A percentile compares a stretch with the other conserved stretches of the same genome.
These are phyloP conservation scores for Gymnobelideus leadbeateri DNA, from an alignment of 2,113 vertebrate species.

Conservation along the genomic window DNA sequence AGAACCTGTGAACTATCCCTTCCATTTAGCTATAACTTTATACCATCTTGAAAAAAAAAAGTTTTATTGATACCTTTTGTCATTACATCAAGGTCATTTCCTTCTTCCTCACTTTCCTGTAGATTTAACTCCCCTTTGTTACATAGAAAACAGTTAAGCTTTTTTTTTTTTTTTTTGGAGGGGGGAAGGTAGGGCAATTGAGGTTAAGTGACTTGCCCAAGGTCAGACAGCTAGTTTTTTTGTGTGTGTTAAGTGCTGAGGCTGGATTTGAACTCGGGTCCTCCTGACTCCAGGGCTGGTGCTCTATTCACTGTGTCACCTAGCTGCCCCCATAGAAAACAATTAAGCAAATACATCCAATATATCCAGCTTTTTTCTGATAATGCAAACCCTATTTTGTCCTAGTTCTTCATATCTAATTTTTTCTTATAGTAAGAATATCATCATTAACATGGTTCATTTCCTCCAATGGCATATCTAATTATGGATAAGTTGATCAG, in stretches of 20 bases:
- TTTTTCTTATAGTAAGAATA: not conserved
- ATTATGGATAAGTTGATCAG: not conserved
- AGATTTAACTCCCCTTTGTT: not conserved
- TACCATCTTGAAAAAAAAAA: not conserved
- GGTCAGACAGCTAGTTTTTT: no score
- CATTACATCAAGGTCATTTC: not conserved
- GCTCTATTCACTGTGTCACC: no score
- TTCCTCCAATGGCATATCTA: not conserved
- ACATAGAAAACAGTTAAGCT: not conserved
- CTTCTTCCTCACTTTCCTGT: not conserved
- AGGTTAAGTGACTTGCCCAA: no score
- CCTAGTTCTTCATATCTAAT: not conserved
- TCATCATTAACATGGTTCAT: not conserved
- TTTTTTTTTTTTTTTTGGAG: no score
- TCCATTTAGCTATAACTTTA: not conserved
- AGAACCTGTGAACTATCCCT: not conserved
- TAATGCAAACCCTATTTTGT: not conserved
- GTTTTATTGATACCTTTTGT: not conserved
- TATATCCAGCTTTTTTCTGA: not conserved
- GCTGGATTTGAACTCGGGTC: no score
- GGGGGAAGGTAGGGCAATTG: no score
- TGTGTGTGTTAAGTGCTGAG: no score
- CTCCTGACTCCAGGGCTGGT: no score
- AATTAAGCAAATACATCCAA: not conserved
- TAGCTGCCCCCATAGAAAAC: not conserved